Evolutionary conservation across 2,888 invertebrate species (phyloP), one percentile per base, ranked within the genome.

Genomic region (Myopa testacea): DNA sequence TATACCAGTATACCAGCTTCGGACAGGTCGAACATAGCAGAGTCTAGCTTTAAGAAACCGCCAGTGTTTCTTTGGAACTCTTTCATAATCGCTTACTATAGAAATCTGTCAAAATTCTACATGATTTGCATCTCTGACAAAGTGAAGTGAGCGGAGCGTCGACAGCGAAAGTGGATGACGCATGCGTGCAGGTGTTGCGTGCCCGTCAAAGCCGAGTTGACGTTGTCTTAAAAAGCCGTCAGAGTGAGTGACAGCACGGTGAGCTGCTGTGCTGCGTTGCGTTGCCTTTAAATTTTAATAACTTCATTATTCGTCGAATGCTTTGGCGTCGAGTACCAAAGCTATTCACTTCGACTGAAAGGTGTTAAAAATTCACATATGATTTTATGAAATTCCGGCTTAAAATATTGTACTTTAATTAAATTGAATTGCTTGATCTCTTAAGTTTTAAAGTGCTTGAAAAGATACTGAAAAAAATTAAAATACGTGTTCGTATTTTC

Each of bases 151-250:
- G 26, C 26, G 26, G 26, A 26, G 26, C 26, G 26, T 26, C 26
- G 26, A 52, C n/a, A 26, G 34, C 55, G 70, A 8, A 50, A 70
- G 40, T 19, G 50, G 40, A 38, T 78, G 60, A 78, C 78, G 78
- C 78, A 78, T 68, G 78, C 77, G 77, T 52, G 78, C 78, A 78
- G 78, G 78, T 78, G 78, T 78, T 69, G 40, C 73, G 67, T 38
- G 67, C 12, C 50, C 26, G 69, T 69, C 52, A 52, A 26, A 52
- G 26, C 2, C 19, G 50, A 69, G 34, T 19, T 69, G 69, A 50
- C 38, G 69, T 40, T 55, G 70, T 67, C 67, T 37, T 10, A 63
- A 65, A 19, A n/a, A 19, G 62, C 62, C 4, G 26, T 52, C 50
- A 38, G 65, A 50, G 50, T 50, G 69, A 65, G 38, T 65, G 65